phyloP scores from a whole-genome alignment of 1,140 invertebrate genomes.

The Bombyx mori region DNA sequence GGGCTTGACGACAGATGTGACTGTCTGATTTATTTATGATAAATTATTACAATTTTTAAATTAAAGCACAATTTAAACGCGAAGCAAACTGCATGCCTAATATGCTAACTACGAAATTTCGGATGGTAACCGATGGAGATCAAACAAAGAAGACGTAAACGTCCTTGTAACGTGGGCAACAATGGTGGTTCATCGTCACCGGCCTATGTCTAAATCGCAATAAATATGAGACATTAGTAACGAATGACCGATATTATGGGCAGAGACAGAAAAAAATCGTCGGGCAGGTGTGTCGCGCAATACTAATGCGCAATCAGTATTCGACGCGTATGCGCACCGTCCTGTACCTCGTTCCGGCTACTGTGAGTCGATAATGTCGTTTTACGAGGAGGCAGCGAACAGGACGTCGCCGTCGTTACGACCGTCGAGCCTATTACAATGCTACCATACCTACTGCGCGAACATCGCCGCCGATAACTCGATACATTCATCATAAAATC shows the following conservation, averaged over 20 bases:
- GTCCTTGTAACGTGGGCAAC: slow-evolving; percentile 42
- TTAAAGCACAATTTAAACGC: slow-evolving; percentile 6
- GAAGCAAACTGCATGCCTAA: slow-evolving; percentile 9
- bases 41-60: slow-evolving; percentile 7
- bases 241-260: slow-evolving; percentile 68
- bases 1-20: slow-evolving; percentile 52
- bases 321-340: slow-evolving; percentile 58
- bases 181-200: slow-evolving; percentile 46
- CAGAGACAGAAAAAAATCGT: slow-evolving; percentile 66
- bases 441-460: slow-evolving; percentile 57
- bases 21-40: slow-evolving; percentile 42
- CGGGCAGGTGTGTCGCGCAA: slow-evolving; percentile 65
- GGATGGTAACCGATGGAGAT: slow-evolving; percentile 6
- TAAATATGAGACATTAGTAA: slow-evolving; percentile 63
- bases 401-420: slow-evolving; percentile 69
- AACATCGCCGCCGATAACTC: slow-evolving; percentile 40
- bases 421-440: slow-evolving; percentile 67
- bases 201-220: slow-evolving; percentile 49
- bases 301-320: slow-evolving; percentile 69
- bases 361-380: slow-evolving; percentile 68
- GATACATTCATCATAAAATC: slow-evolving; percentile 28
- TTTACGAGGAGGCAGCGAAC: slow-evolving; percentile 65
- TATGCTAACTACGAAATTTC: background rate
- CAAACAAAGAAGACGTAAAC: slow-evolving; percentile 34
- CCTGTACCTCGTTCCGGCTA: slow-evolving; percentile 69